Evolutionary conservation across 2,113 vertebrate genomes (phyloP), one percentile per base, ranked within the genome.

Genomic region (Acinonyx jubatus): DNA sequence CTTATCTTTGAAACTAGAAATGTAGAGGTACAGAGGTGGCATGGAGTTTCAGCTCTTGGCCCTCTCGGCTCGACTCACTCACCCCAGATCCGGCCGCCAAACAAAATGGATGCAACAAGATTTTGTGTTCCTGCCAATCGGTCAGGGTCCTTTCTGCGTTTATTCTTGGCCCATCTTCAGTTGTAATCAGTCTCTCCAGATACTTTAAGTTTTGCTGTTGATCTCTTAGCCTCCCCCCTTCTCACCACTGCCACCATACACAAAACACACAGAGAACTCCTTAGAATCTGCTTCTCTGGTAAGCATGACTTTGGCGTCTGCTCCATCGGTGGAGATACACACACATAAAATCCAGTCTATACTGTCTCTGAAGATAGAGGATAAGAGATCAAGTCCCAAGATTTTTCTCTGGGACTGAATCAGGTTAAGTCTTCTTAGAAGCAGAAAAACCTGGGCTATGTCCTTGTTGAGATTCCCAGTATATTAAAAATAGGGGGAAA

Each of bases 71-170:
- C 19, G 21, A 0, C 33, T 27, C 29, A 36, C 23, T 45, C 14
- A 79, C 33, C 33, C 29, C 50, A 25, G 29, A 33, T 10, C 16
- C 27, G 9, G 8, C 61, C n/a, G 9, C 41, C 38, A 27, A 63
- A 3, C 38, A 45, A 31, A 10, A 12, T 2, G n/a, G 38, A 85
- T 7, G 18, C 25, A 25, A 19, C 4, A 38, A 36, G 19, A 4
- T 21, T 5, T 41, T 4, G 11, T 45, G 27, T 45, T 7, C 41
- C 5, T 57, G 14, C 55, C 23, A 1, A 1, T 33, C 13, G 2
- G 29, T 25, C 5, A 10, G 33, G 18, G 45, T 8, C 68, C 31
- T 29, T 15, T 31, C 2, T 41, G 36, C 21, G 13, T n/a, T 45
- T 29, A 12, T 33, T 52, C 57, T 82, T 31, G 4, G 8, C 7